phyloP scores from a whole-genome alignment of 2,888 invertebrate genomes.

The Trichacis sp. region DNA sequence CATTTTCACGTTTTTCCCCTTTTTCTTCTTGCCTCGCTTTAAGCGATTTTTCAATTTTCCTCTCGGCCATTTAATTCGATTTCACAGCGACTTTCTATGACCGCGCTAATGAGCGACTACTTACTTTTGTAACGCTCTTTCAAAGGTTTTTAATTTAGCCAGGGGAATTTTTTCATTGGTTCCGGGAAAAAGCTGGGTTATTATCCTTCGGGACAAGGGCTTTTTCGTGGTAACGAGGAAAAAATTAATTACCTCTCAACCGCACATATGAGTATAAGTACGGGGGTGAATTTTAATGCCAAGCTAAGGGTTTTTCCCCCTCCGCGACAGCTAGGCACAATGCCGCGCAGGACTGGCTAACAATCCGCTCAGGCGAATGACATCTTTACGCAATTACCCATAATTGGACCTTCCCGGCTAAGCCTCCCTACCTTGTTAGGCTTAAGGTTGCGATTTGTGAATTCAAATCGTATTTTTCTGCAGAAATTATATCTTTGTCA shows the following conservation, averaged over 20 bases:
- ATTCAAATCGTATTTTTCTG: constrained; percentile 27
- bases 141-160: not conserved
- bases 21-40: constrained; percentile 61
- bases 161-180: not conserved
- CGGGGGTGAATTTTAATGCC: constrained; percentile 52
- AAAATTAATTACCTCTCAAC: constrained; percentile 4
- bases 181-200: too few species aligned
- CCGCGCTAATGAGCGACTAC: constrained; percentile 15
- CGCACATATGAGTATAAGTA: constrained; percentile 4
- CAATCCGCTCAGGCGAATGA: constrained; percentile 68
- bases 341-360: constrained; percentile 58
- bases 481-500: too few species aligned
- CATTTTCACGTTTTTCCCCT: constrained; percentile 20
- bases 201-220: too few species aligned
- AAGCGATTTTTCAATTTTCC: constrained; percentile 67
- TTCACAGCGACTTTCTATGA: constrained; percentile 26
- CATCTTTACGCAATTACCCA: constrained; percentile 69
- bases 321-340: constrained; percentile 51
- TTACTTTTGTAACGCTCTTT: not conserved
- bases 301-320: constrained; percentile 50
- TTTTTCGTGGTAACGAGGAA: constrained; percentile 1
- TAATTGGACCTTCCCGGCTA: constrained; percentile 62
- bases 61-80: constrained; percentile 64
- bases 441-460: constrained; percentile 57
- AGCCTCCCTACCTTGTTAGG: constrained; percentile 64